phyloP scores from a whole-genome alignment of 2,888 invertebrate genomes.

The Nemurella pictetii region DNA sequence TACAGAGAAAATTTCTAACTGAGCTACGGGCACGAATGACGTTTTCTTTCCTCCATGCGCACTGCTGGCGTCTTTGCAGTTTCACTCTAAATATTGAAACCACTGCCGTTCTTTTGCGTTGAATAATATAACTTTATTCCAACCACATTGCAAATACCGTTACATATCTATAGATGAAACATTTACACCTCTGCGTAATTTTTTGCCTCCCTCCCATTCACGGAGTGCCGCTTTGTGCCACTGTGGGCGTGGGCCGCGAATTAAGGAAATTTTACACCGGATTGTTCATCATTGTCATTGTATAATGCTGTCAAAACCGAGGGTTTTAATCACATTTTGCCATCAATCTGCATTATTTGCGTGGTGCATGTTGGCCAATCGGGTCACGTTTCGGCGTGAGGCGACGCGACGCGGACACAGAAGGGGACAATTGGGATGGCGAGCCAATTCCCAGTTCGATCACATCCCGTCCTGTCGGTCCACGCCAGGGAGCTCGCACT shows the following conservation, averaged over 20 bases:
- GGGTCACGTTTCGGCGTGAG: too few relatives aligned
- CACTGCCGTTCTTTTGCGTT: neutral
- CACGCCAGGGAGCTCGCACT: too few relatives aligned
- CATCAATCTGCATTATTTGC: neutral
- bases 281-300: neutral
- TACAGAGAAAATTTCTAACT: neutral
- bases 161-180: too few relatives aligned
- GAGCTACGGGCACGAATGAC: neutral
- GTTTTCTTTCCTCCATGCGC: neutral
- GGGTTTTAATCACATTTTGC: neutral
- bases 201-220: neutral
- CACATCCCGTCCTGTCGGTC: too few relatives aligned
- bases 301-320: neutral
- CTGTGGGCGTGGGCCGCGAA: neutral
- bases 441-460: neutral
- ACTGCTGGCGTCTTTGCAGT: neutral
- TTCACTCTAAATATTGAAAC: neutral
- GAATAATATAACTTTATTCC: too few relatives aligned
- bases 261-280: neutral
- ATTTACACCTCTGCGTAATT: too few relatives aligned
- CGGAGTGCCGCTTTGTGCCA: neutral
- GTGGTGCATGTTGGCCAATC: too few relatives aligned
- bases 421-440: too few relatives aligned
- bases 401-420: neutral
- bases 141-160: too few relatives aligned